A percentile compares a stretch with the other conserved stretches of the same genome.
These are phyloP conservation scores for Meleagris gallopavo DNA, from an alignment of 2,113 vertebrate genomes.

Conservation along the genomic window DNA sequence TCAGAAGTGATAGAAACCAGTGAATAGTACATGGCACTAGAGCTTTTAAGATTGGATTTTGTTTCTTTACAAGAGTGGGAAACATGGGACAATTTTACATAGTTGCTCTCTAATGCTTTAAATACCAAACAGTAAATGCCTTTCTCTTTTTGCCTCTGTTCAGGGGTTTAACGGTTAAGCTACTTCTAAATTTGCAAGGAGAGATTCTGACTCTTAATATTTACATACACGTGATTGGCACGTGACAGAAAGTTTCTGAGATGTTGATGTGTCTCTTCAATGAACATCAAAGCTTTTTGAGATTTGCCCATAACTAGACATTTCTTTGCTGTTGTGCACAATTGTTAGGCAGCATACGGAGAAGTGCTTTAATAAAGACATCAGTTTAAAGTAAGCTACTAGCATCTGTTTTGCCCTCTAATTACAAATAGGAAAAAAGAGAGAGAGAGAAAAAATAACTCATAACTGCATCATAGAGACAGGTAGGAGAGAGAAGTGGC, in stretches of 20 bases:
- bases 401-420: conserved; percentile 62
- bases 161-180: not conserved
- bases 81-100: not conserved
- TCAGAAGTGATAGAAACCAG: not conserved
- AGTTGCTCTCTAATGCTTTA: not conserved
- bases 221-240: accelerated
- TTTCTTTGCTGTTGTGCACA: not conserved
- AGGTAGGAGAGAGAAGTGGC: conserved; percentile 1
- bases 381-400: conserved; percentile 34
- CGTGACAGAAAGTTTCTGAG: too few relatives aligned
- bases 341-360: conserved; percentile 17
- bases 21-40: not conserved
- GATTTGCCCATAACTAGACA: not conserved
- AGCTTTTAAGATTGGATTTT: not conserved
- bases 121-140: not conserved
- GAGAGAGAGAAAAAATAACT: not conserved
- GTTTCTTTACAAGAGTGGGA: not conserved
- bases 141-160: not conserved
- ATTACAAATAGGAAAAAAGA: conserved; percentile 36
- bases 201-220: not conserved
- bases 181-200: not conserved
- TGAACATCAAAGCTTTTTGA: not conserved
- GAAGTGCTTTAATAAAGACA: conserved; percentile 59
- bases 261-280: not conserved
- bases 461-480: not conserved